Conservation (phyloP, 2,888 invertebrate genomes). For the Epinotia nisella region DNA sequence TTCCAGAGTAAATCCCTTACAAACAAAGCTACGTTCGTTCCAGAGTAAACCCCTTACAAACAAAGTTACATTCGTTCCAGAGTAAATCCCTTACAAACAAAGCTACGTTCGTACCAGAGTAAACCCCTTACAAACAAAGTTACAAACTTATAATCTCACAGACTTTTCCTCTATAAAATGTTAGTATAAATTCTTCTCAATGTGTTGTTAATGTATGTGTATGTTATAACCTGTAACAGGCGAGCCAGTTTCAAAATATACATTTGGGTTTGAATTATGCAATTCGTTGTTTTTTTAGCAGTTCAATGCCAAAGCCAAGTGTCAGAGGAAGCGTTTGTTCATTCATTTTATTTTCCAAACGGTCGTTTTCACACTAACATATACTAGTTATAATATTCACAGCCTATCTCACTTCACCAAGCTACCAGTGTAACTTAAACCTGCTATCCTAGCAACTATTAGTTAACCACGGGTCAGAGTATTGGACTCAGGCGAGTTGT, state of each 20-base stretch:
- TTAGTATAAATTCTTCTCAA: background rate
- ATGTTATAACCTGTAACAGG: background rate
- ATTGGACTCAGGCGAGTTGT: background rate
- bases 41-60: too few species aligned
- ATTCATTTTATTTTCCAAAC: slow-evolving; percentile 42
- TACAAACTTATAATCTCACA: too few species aligned
- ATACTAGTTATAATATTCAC: background rate
- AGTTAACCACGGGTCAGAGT: background rate
- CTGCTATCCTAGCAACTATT: background rate
- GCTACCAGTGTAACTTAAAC: background rate
- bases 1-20: too few species aligned
- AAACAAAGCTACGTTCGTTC: too few species aligned
- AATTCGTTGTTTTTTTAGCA: slow-evolving; percentile 34
- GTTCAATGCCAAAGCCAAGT: slow-evolving; percentile 40
- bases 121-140: too few species aligned
- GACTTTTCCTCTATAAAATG: too few species aligned
- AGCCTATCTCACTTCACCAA: background rate
- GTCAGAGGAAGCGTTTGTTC: slow-evolving; percentile 27
- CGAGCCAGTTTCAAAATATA: slow-evolving; percentile 11
- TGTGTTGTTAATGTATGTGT: background rate
- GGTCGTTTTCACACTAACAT: slow-evolving; percentile 27
- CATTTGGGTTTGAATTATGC: slow-evolving; percentile 35
- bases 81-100: too few species aligned
- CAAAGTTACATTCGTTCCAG: too few species aligned
- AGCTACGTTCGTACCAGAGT: too few species aligned